Evolutionary conservation across 2,113 vertebrate species (phyloP).

Genomic region (Delphinus delphis): DNA sequence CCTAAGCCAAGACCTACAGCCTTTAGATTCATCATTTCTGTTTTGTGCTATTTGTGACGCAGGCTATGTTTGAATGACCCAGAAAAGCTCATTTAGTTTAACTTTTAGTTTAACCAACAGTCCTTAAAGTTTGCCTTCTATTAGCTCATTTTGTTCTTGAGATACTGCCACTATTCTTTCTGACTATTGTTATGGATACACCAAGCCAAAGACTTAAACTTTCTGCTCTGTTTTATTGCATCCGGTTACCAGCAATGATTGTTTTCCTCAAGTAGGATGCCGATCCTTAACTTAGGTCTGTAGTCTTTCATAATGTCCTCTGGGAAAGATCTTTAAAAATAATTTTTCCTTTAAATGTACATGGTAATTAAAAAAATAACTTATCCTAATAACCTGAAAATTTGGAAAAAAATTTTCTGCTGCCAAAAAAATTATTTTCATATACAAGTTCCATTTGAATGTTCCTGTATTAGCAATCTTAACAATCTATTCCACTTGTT

Average conservation of each 20-base stretch:
- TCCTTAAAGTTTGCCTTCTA: background rate
- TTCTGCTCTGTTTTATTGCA: background rate
- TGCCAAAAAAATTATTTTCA: background rate
- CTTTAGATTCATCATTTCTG: background rate
- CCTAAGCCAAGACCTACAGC: background rate
- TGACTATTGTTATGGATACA: background rate
- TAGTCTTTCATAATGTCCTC: background rate
- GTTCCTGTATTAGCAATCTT: background rate
- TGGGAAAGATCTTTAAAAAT: background rate
- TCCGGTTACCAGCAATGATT: background rate
- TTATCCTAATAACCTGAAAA: background rate
- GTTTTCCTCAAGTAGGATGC: background rate
- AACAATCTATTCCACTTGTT: background rate
- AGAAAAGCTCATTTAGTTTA: background rate
- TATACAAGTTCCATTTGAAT: background rate
- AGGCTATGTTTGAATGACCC: background rate
- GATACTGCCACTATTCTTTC: background rate
- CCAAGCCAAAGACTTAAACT: constrained; percentile 10
- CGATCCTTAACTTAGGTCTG: background rate
- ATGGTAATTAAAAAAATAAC: background rate
- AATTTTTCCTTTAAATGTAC: background rate
- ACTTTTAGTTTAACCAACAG: background rate
- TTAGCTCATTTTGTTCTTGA: constrained; percentile 28
- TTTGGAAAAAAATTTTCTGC: background rate
- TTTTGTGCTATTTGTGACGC: background rate